phyloP scores from a whole-genome alignment of 2,113 vertebrate species.

The Sebastes schlegelii region DNA sequence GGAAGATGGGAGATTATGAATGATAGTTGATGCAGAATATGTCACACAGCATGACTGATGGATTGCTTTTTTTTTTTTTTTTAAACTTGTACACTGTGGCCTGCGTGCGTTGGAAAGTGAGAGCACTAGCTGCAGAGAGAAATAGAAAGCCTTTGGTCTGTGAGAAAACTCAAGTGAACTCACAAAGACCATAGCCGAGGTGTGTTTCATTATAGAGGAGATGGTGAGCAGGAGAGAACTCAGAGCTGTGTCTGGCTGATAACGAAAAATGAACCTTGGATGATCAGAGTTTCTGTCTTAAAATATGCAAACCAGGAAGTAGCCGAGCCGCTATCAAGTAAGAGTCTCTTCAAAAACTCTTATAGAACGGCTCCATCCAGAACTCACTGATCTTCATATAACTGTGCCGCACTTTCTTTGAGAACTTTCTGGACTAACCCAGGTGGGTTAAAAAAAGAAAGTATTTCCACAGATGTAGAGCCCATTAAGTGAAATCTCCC shows the following conservation, averaged over 20 bases:
- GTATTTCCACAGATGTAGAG: constrained; percentile 14
- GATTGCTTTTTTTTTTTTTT: constrained; percentile 33
- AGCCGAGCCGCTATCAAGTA: constrained; percentile 45
- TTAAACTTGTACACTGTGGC: constrained; percentile 1
- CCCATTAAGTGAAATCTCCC: constrained; percentile 28
- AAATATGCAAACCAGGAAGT: constrained; percentile 75
- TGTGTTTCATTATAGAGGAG: constrained; percentile 66
- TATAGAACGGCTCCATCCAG: constrained; percentile 21
- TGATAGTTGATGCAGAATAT: constrained; percentile 39
- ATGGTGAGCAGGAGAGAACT: constrained; percentile 64
- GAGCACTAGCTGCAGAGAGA: constrained; percentile 17
- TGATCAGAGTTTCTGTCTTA: constrained; percentile 64
- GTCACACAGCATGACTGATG: constrained; percentile 41
- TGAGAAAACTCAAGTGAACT: constrained; percentile 49
- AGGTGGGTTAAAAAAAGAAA: constrained; percentile 29
- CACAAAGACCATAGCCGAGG: constrained; percentile 50
- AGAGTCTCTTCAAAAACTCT: constrained; percentile 36
- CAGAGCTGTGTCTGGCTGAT: constrained; percentile 71
- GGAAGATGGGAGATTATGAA: constrained; percentile 46
- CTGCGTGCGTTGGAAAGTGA: constrained; percentile 29
- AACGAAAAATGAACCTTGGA: constrained; percentile 63
- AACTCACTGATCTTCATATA: constrained; percentile 56
- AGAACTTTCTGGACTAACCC: constrained; percentile 45
- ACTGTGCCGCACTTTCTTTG: constrained; percentile 52
- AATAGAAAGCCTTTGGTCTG: constrained; percentile 31